Conservation (phyloP, 2,113 vertebrate genomes). For the Ictidomys tridecemlineatus region DNA sequence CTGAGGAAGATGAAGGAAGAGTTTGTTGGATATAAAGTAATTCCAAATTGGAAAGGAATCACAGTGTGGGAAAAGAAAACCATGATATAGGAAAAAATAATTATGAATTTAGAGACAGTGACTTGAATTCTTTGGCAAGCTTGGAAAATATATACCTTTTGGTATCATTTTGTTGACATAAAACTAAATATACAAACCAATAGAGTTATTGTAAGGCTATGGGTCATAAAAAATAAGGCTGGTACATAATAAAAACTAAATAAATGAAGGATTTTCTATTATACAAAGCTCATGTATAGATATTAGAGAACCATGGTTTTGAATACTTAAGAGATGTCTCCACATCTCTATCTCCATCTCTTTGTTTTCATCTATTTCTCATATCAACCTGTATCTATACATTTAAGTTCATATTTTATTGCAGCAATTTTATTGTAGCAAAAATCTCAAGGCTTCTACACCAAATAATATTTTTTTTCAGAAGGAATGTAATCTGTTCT, state of each 20-base stretch:
- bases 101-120: not conserved
- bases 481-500: not conserved
- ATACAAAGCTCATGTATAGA: not conserved
- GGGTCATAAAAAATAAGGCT: not conserved
- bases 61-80: not conserved
- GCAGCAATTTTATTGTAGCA: not conserved
- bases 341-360: not conserved
- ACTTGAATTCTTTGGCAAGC: not conserved
- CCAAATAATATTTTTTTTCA: not conserved
- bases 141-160: not conserved
- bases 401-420: not conserved
- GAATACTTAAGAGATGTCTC: not conserved
- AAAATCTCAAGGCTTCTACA: not conserved
- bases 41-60: constrained; percentile 3
- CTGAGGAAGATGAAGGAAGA: not conserved
- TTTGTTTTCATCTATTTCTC: not conserved
- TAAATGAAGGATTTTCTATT: not conserved
- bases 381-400: not conserved
- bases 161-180: not conserved
- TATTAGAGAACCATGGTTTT: not conserved
- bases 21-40: not conserved
- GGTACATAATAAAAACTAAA: not conserved
- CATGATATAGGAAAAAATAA: constrained; percentile 28
- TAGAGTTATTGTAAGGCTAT: not conserved
- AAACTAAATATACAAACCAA: not conserved